A percentile compares a stretch with the other conserved stretches of the same genome.
These are phyloP conservation scores for Pseudorectes ferrugineus DNA, from an alignment of 2,113 vertebrate species.

Conservation along the genomic window DNA sequence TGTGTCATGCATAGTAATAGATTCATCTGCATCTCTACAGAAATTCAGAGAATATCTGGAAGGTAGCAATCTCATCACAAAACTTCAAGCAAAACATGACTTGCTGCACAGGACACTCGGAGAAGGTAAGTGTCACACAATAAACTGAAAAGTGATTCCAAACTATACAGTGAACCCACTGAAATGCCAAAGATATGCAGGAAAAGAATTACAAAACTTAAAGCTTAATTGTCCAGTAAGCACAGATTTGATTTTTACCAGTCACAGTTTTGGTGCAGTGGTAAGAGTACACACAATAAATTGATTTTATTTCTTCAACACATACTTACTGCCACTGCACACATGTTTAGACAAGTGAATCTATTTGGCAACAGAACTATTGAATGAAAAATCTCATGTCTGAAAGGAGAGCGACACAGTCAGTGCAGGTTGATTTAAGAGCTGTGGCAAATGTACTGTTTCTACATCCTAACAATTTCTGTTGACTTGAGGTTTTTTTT, in stretches of 20 bases:
- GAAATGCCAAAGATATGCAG: not conserved
- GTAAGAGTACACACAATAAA: not conserved
- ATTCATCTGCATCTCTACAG: conserved; percentile 77
- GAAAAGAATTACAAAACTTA: not conserved
- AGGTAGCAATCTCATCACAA: conserved; percentile 97
- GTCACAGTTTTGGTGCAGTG: not conserved
- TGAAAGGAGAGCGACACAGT: not conserved
- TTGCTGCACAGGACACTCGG: conserved; percentile 91
- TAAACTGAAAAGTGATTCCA: not conserved
- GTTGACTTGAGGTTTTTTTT: not conserved
- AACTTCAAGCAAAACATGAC: conserved; percentile 98
- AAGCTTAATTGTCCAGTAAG: not conserved
- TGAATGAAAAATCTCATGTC: not conserved
- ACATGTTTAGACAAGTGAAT: not conserved
- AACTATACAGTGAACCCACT: not conserved
- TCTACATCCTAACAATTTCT: not conserved
- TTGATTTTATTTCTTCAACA: not conserved
- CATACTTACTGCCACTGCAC: not conserved
- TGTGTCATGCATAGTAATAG: conserved; percentile 8
- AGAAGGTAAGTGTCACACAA: conserved; percentile 80
- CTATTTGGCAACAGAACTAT: not conserved
- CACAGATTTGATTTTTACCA: not conserved
- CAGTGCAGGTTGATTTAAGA: not conserved
- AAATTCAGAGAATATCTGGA: conserved; percentile 98
- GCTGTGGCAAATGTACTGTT: not conserved